These are phyloP conservation scores for Epistrophella euchroma DNA, from an alignment of 2,888 invertebrate species.

Conservation along the genomic window DNA sequence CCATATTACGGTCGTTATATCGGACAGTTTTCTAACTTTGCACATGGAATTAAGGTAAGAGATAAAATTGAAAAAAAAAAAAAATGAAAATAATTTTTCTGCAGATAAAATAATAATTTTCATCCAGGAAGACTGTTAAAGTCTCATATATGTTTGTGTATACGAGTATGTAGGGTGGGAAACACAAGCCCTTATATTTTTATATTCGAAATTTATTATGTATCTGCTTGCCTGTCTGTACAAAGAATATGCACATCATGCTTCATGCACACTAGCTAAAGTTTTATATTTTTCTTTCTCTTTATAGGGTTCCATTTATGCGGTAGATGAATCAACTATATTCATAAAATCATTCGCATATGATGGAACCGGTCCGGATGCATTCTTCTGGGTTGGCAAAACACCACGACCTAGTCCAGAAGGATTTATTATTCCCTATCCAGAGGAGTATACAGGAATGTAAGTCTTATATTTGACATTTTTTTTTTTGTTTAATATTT, in stretches of 20 bases:
- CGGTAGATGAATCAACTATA: slow-evolving; percentile 94
- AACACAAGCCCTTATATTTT: slow-evolving; percentile 16
- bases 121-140: slow-evolving; percentile 61
- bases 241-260: not conserved
- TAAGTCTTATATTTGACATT: slow-evolving; percentile 83
- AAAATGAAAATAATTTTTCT: slow-evolving; percentile 7
- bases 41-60: slow-evolving; percentile 88
- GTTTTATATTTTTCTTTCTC: slow-evolving; percentile 53
- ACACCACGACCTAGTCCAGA: slow-evolving; percentile 91
- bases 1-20: slow-evolving; percentile 92
- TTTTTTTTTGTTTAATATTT: slow-evolving; percentile 12
- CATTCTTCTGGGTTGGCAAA: slow-evolving; percentile 96
- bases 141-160: slow-evolving; percentile 13
- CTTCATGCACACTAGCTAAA: slow-evolving; percentile 19
- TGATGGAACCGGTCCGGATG: slow-evolving; percentile 94
- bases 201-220: not conserved
- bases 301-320: slow-evolving; percentile 90
- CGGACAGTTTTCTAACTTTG: slow-evolving; percentile 89
- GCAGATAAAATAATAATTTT: slow-evolving; percentile 43
- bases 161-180: not conserved
- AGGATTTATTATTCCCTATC: slow-evolving; percentile 93
- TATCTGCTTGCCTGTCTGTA: not conserved
- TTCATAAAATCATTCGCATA: slow-evolving; percentile 95
- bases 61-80: not conserved
- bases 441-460: slow-evolving; percentile 92